Evolutionary conservation across 2,888 invertebrate species (phyloP).

Genomic region (Calameuta idolon): DNA sequence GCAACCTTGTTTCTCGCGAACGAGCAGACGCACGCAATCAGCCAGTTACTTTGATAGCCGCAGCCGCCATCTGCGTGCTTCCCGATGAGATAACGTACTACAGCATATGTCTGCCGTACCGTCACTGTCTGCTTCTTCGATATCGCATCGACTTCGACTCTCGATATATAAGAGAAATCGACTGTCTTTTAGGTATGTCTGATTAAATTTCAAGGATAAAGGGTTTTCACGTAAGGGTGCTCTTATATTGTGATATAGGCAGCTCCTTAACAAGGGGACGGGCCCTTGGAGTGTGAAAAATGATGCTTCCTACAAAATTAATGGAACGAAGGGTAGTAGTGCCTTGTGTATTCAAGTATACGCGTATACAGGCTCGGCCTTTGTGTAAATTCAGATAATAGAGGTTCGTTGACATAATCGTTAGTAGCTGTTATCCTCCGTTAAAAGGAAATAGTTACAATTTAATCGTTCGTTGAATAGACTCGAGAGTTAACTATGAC

Average conservation of each 20-base stretch:
- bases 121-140: neutral
- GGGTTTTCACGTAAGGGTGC: neutral
- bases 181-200: neutral
- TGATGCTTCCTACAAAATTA: neutral
- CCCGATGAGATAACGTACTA: slow-evolving; percentile 25
- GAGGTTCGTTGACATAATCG: neutral
- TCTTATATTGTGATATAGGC: neutral
- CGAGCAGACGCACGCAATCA: slow-evolving; percentile 38
- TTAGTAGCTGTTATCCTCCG: neutral
- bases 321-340: neutral
- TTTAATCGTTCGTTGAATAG: neutral
- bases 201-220: neutral
- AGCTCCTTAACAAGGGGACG: neutral
- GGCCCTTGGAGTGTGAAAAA: neutral
- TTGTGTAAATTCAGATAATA: neutral
- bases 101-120: neutral
- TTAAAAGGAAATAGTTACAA: neutral
- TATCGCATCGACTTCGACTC: neutral
- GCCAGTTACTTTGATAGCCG: slow-evolving; percentile 44
- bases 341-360: neutral
- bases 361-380: neutral
- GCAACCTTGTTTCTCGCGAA: neutral
- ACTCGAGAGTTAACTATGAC: neutral
- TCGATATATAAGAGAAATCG: neutral
- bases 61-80: slow-evolving; percentile 36